Evolutionary conservation across 1,140 invertebrate species (phyloP).

Genomic region (Drosophila ambigua): DNA sequence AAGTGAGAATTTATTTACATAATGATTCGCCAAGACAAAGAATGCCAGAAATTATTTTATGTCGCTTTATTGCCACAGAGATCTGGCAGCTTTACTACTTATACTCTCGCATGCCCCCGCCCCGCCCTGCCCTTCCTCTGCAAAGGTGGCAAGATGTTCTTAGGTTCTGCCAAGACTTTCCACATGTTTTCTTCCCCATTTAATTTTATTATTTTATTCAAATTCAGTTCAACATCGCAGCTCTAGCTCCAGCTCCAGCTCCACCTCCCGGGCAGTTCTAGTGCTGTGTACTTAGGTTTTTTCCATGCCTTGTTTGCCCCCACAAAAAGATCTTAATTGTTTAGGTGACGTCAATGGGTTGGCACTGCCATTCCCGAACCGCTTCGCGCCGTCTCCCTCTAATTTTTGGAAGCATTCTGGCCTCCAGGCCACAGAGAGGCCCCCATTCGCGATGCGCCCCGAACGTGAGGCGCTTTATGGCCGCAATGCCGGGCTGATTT

Average conservation of each 20-base stretch:
- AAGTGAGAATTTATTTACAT: constrained; percentile 82
- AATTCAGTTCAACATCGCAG: constrained; percentile 59
- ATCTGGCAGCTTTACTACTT: constrained; percentile 32
- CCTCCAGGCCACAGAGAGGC: constrained; percentile 44
- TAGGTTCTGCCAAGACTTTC: constrained; percentile 68
- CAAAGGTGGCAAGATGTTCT: constrained; percentile 72
- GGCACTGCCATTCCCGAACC: constrained; percentile 21
- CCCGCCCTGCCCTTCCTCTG: constrained; percentile 7
- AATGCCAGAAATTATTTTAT: constrained; percentile 79
- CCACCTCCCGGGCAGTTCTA: constrained; percentile 6
- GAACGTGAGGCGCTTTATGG: constrained; percentile 57
- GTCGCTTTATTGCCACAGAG: constrained; percentile 66
- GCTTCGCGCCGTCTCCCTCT: neutral
- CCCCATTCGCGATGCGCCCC: constrained; percentile 48
- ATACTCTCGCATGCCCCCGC: too few relatives aligned
- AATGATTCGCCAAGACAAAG: constrained; percentile 78
- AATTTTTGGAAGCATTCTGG: constrained; percentile 24
- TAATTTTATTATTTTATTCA: constrained; percentile 70
- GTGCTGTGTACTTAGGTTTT: constrained; percentile 59
- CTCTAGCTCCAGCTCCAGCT: constrained; percentile 18
- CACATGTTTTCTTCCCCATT: constrained; percentile 65
- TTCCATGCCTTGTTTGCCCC: constrained; percentile 65
- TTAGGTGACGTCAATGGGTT: constrained; percentile 72
- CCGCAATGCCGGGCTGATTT: constrained; percentile 57
- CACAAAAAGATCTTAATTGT: constrained; percentile 59